Base-by-base conservation (phyloP, 2,797 vertebrate species). In the Smutsia gigantea region DNA sequence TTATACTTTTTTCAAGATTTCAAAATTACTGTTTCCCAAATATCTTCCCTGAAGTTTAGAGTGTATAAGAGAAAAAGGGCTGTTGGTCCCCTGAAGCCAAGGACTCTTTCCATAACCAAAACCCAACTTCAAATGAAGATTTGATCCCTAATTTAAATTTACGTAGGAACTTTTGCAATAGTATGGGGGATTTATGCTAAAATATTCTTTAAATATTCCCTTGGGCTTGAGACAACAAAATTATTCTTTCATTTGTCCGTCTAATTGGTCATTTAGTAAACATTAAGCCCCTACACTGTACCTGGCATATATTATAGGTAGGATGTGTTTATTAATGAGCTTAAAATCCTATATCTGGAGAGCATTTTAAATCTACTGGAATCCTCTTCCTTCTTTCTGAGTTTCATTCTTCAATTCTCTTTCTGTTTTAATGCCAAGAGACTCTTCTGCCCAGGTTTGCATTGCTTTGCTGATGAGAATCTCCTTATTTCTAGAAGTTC, bases 21-120 rank as follows among this genome's bases (percentile, higher is more conserved):
- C 79, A 61, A 77, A 97, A 97, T 72, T 66, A 94, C n/a, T 59
- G 0, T 95, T 97, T 95, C 97, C n/a, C 53, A 87, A 97, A 96
- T 53, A 53, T 69, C 68, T 88, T 37, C 37, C 42, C 75, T 63
- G 75, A 96, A 90, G 37, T 59, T 95, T 19, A 66, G 39, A 71
- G 42, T 84, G 29, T 81, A 63, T 82, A 90, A 90, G 91, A 88
- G 15, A 72, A 77, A 27, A 18, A 34, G 81, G 42, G 9, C 27
- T 4, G 17, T 17, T 27, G 31, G 55, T 61, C 78, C 49, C 42
- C 6, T 31, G 25, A 90, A 51, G 68, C 15, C 25, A 89, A 68
- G 18, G 13, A 42, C 2, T 49, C 6, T 64, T 84, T 29, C 49
- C 23, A 53, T 42, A 89, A 90, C 49, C 57, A n/a, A 49, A 93